Base-by-base conservation (phyloP, 2,888 invertebrate genomes). In the Plagodis dolabraria region DNA sequence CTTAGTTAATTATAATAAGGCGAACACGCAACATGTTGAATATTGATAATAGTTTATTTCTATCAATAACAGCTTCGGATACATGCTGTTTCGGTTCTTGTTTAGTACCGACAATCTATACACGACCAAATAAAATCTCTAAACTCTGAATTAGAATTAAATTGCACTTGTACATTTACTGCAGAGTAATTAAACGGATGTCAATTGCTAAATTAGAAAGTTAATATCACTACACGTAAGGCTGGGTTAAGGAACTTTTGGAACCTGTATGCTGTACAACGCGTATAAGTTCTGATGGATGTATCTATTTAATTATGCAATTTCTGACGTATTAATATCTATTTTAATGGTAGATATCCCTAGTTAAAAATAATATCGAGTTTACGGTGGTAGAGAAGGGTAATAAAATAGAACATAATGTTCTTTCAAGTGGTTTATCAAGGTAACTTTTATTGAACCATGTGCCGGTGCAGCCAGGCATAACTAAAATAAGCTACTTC, bases 401-500 rank as follows among this genome's bases (percentile, higher is more conserved):
- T 50, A 49, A 47, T 53, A 56, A 56, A 61, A 61, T 33, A 38
- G 45, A 57, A 50, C 47, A 22, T 53, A 46, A 47, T 50, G 47
- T 60, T 54, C 50, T 33, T 60, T 60, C 60, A 60, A 60, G 60
- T 55, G 55, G 55, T 60, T 60, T 43, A 55, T 55, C 50, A 55
- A 44, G 51, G 44, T 42, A 46, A 67, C 56, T 64, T 61, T 60
- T 52, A 50, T 43, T 54, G 46, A 10, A 54, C 53, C 46, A 46
- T 54, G 49, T 50, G 51, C 47, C 70, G 67, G 67, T 64, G 55
- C 52, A 69, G 49, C 53, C 47, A 12, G 33, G 40, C 46, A 51
- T 47, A n/a, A 49, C 68, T 63, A 72, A 76, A 78, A 79, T 80
- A 76, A 71, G 71, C 56, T 65, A 65, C 57, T 67, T 64, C 46